A percentile compares a stretch with the other conserved stretches of the same genome.
Conservation (phyloP, 1,140 invertebrate species). For the Orchestia grillus region DNA sequence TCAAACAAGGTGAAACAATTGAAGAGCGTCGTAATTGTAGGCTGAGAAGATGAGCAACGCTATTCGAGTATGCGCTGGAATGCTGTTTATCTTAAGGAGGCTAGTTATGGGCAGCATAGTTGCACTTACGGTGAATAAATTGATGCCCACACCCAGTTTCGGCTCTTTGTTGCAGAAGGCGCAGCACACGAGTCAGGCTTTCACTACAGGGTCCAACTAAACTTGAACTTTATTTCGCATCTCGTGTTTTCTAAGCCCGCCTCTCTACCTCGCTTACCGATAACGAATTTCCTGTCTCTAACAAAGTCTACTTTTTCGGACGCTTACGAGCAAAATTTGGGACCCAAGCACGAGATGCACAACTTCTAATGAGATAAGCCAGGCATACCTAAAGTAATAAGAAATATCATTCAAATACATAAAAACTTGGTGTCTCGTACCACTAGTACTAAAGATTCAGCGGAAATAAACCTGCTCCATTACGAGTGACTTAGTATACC, state of each 20-base stretch:
- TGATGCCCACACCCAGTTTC: neutral
- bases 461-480: neutral
- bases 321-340: too few relatives aligned
- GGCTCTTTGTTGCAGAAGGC: neutral
- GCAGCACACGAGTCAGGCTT: neutral
- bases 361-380: neutral
- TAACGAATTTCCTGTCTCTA: too few relatives aligned
- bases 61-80: neutral
- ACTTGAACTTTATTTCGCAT: neutral
- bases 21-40: neutral
- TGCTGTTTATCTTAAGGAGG: neutral
- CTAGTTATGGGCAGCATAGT: neutral
- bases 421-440: neutral
- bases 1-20: neutral
- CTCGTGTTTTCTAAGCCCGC: neutral
- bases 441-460: neutral
- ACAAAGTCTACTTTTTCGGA: neutral
- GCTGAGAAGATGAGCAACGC: neutral
- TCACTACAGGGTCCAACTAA: neutral
- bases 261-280: neutral
- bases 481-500: neutral
- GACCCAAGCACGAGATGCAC: too few relatives aligned
- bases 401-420: neutral
- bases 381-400: neutral
- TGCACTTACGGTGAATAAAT: slow-evolving; percentile 1